phyloP scores from a whole-genome alignment of 2,797 vertebrate genomes.

The Alexandromys oeconomus region DNA sequence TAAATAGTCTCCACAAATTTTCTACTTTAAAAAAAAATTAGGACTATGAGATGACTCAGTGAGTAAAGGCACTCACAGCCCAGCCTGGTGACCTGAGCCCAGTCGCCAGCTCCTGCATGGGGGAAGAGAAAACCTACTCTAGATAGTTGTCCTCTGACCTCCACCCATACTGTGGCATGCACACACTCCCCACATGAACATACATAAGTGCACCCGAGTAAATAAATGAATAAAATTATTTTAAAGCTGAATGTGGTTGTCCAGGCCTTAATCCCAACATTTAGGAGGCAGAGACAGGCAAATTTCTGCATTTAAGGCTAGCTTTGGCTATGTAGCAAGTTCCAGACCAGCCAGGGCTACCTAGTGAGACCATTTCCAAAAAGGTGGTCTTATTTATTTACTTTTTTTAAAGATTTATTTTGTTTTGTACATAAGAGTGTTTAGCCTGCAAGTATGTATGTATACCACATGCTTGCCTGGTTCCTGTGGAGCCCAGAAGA shows the following conservation, averaged over 20 bases:
- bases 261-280: neutral
- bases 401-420: neutral
- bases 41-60: neutral
- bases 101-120: too few relatives aligned
- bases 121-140: neutral
- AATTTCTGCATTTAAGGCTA: neutral
- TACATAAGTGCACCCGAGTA: neutral
- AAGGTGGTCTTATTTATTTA: neutral
- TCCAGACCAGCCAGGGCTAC: neutral
- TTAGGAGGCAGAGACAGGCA: neutral
- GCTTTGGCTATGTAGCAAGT: neutral
- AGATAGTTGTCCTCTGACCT: neutral
- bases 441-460: neutral
- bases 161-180: neutral
- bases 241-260: neutral
- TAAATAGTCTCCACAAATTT: neutral
- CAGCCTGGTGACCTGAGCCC: neutral
- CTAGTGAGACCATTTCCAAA: neutral
- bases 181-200: rapidly evolving
- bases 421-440: neutral
- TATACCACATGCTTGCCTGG: neutral
- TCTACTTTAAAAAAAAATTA: neutral
- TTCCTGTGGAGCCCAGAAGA: neutral
- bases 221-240: neutral
- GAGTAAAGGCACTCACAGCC: too few relatives aligned